Percentiles rank a stretch among this genome's conserved stretches.
Evolutionary conservation across 2,113 vertebrate species (phyloP).

Genomic region (Chloropsis cyanopogon): DNA sequence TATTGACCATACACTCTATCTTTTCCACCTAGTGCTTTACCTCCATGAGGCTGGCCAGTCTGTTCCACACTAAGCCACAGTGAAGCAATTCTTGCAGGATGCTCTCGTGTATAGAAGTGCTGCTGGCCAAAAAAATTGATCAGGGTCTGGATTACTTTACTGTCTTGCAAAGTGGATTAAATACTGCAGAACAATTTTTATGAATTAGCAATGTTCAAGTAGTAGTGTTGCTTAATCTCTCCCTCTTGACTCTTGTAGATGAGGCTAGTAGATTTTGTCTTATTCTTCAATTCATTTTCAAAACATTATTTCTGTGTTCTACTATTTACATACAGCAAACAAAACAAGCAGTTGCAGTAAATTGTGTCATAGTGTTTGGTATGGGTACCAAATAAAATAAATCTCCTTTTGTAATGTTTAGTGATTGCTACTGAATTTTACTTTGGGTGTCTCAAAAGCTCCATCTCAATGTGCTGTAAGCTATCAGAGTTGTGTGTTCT

Average conservation of each 20-base stretch:
- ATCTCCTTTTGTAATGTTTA: background rate
- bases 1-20: accelerated
- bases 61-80: too few relatives aligned
- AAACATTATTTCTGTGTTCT: background rate
- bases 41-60: background rate
- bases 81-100: background rate
- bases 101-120: background rate
- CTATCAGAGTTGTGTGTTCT: background rate
- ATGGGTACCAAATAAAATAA: background rate
- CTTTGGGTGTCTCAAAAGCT: background rate
- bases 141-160: background rate
- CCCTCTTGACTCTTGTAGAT: background rate
- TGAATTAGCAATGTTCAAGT: background rate
- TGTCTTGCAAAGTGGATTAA: background rate
- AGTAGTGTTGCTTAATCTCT: background rate
- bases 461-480: background rate
- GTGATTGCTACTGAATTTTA: background rate
- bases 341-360: background rate
- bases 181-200: background rate
- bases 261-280: background rate
- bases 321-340: background rate
- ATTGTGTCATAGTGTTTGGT: background rate
- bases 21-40: background rate
- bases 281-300: background rate
- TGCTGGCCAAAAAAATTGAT: background rate